phyloP scores from a whole-genome alignment of 2,888 invertebrate genomes.

The Hymenopus coronatus region DNA sequence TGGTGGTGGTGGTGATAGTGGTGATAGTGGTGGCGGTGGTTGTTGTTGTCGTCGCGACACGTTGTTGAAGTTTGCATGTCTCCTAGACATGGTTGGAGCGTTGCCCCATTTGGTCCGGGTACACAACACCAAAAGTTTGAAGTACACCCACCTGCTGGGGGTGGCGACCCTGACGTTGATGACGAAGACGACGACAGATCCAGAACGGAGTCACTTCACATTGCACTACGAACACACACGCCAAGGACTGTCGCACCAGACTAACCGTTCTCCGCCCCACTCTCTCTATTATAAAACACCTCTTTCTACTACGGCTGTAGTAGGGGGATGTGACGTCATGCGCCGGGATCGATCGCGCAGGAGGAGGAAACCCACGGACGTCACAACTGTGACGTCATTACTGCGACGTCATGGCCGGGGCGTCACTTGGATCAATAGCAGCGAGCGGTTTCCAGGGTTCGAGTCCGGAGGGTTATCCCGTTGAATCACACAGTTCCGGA shows the following conservation, averaged over 20 bases:
- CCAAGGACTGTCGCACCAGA: slow-evolving; percentile 30
- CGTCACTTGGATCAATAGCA: background rate
- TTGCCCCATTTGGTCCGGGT: background rate
- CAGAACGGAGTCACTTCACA: slow-evolving; percentile 15
- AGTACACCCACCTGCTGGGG: slow-evolving; percentile 28
- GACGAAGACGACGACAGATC: slow-evolving; percentile 16
- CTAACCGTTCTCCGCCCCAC: slow-evolving; percentile 30
- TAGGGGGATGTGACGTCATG: background rate
- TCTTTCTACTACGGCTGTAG: slow-evolving; percentile 7
- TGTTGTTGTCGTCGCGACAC: slow-evolving; percentile 24
- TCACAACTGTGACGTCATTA: background rate
- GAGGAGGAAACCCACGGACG: background rate
- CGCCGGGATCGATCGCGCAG: background rate
- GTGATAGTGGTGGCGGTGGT: background rate
- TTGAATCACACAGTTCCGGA: background rate
- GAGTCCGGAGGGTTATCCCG: background rate
- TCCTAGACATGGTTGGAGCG: slow-evolving; percentile 19
- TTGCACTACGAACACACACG: background rate
- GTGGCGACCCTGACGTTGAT: background rate
- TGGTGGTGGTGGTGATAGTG: background rate
- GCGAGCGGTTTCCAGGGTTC: background rate
- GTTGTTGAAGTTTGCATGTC: slow-evolving; percentile 26
- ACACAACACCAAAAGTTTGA: background rate
- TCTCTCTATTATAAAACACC: slow-evolving; percentile 34
- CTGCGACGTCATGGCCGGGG: background rate